Percentiles rank a stretch among this genome's conserved stretches.
Conservation (phyloP, 2,113 vertebrate genomes). For the Pantherophis guttatus region DNA sequence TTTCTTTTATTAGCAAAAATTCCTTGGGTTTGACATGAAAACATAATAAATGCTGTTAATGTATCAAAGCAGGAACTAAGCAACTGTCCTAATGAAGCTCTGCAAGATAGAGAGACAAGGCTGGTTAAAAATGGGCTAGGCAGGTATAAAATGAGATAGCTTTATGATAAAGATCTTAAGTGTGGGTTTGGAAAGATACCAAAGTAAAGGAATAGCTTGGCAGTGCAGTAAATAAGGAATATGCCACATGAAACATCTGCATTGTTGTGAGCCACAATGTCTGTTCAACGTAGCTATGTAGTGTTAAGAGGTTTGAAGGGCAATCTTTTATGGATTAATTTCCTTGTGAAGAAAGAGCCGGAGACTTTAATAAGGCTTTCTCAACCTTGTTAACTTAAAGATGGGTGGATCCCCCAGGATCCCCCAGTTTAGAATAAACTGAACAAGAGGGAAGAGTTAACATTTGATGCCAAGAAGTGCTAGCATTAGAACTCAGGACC, state of each 20-base stretch:
- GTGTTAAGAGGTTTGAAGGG: neutral
- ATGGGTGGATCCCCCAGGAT: neutral
- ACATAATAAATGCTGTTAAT: constrained; percentile 10
- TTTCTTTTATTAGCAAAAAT: neutral
- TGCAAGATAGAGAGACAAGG: constrained; percentile 30
- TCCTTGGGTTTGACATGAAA: constrained; percentile 7
- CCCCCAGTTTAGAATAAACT: neutral
- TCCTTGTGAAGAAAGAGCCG: neutral
- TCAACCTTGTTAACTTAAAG: neutral
- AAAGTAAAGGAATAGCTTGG: neutral
- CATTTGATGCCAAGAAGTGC: too few relatives aligned
- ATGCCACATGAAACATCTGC: neutral
- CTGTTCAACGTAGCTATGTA: neutral
- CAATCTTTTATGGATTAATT: neutral
- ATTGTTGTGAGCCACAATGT: neutral
- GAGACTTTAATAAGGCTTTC: neutral
- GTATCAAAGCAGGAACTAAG: constrained; percentile 15
- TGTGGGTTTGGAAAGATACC: neutral
- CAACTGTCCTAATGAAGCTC: constrained; percentile 12
- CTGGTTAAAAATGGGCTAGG: constrained; percentile 4
- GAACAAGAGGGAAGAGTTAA: neutral
- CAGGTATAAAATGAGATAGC: neutral
- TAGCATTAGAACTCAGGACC: too few relatives aligned
- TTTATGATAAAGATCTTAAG: constrained; percentile 6
- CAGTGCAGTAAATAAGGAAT: neutral